Conservation (phyloP, 2,113 vertebrate species). For the Serinus canaria region DNA sequence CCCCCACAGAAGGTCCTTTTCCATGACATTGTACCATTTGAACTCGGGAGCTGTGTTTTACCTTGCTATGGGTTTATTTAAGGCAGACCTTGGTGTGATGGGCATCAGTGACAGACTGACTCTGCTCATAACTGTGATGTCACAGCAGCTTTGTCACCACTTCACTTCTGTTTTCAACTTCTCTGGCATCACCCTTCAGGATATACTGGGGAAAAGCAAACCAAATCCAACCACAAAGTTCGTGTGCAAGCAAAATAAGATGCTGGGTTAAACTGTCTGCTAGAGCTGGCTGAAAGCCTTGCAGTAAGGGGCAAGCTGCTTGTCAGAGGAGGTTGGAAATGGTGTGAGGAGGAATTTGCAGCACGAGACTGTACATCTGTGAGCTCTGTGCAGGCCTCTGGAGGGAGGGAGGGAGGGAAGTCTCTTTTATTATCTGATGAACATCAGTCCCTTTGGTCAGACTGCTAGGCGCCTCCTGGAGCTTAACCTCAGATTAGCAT, state of each 20-base stretch:
- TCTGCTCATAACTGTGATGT: neutral
- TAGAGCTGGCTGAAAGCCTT: neutral
- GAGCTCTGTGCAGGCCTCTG: neutral
- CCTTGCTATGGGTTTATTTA: neutral
- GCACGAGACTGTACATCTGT: neutral
- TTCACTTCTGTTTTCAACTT: neutral
- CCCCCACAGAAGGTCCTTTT: neutral
- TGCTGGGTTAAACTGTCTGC: neutral
- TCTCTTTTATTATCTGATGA: conserved; percentile 48
- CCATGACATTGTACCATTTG: neutral
- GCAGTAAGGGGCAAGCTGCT: neutral
- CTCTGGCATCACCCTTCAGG: neutral
- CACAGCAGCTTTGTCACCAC: neutral
- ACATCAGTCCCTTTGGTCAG: conserved; percentile 65
- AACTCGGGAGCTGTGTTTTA: neutral
- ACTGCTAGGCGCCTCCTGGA: conserved; percentile 53
- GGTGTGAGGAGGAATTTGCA: neutral
- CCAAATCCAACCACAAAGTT: neutral
- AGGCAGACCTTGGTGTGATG: neutral
- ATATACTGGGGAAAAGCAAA: neutral
- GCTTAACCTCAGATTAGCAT: conserved; percentile 60
- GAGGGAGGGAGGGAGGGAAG: neutral
- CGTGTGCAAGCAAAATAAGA: neutral
- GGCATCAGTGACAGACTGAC: neutral
- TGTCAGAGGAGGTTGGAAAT: neutral